These are phyloP conservation scores for Lepus timidus DNA, from an alignment of 2,113 vertebrate genomes.

Conservation along the genomic window DNA sequence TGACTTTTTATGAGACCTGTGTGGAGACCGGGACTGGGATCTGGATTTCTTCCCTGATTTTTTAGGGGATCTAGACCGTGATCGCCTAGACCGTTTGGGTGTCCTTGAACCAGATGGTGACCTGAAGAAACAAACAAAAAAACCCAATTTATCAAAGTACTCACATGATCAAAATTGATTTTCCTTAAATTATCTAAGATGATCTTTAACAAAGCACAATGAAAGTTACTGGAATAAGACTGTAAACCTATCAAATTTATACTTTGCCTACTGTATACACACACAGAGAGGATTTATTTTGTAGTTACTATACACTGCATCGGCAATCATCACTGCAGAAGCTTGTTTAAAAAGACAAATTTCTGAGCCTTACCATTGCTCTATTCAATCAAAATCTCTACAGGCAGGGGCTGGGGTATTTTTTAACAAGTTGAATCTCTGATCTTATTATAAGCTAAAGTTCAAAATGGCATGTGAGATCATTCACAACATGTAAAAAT, in stretches of 20 bases:
- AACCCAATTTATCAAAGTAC: constrained; percentile 42
- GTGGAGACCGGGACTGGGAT: constrained; percentile 97
- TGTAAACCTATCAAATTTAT: background rate
- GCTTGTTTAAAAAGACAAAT: background rate
- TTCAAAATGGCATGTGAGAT: constrained; percentile 11
- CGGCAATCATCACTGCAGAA: background rate
- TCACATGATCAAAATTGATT: constrained; percentile 17
- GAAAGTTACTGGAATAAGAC: constrained; percentile 3
- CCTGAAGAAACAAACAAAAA: constrained; percentile 86
- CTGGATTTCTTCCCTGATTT: constrained; percentile 98
- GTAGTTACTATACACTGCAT: background rate
- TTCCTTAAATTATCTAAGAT: constrained; percentile 48
- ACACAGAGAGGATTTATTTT: background rate
- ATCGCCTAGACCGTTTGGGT: constrained; percentile 96
- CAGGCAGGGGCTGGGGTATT: background rate
- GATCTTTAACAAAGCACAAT: background rate
- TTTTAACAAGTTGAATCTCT: constrained; percentile 54
- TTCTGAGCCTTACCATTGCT: background rate
- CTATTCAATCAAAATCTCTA: constrained; percentile 18
- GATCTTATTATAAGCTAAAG: background rate
- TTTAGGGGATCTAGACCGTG: constrained; percentile 97
- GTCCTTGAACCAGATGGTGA: constrained; percentile 97
- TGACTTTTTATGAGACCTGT: constrained; percentile 99
- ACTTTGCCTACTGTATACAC: background rate
- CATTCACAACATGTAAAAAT: background rate